Evolutionary conservation across 2,888 invertebrate species (phyloP).

Genomic region (Desoria tigrina): DNA sequence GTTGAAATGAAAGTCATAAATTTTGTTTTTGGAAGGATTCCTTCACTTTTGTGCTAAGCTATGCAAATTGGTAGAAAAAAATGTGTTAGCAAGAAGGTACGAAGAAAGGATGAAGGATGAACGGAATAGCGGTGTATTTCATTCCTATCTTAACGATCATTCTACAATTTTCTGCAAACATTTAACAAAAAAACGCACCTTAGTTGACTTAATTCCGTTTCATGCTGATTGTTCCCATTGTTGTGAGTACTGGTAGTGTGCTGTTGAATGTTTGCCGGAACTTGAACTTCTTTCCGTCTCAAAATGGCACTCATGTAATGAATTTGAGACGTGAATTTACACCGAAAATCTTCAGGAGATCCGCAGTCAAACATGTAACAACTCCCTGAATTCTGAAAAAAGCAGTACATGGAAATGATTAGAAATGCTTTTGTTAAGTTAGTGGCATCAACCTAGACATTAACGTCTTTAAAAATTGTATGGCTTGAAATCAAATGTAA

Average conservation of each 20-base stretch:
- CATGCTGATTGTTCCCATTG: conserved; percentile 64
- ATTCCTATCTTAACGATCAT: too few species aligned
- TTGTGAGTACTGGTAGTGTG: conserved; percentile 66
- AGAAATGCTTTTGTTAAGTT: too few species aligned
- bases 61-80: too few species aligned
- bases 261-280: conserved; percentile 58
- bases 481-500: too few species aligned
- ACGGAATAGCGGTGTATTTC: too few species aligned
- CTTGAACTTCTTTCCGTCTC: conserved; percentile 56
- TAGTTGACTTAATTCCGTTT: conserved; percentile 70
- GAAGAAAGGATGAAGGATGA: too few species aligned
- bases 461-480: too few species aligned
- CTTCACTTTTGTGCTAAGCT: too few species aligned
- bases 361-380: conserved; percentile 92
- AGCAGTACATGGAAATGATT: not conserved
- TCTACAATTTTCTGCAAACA: too few species aligned
- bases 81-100: too few species aligned
- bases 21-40: too few species aligned
- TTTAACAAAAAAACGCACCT: conserved; percentile 64
- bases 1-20: too few species aligned
- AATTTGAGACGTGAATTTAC: conserved; percentile 84
- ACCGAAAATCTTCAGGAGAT: conserved; percentile 83
- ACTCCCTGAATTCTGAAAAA: conserved; percentile 74
- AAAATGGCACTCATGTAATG: conserved; percentile 87
- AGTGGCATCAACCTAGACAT: not conserved